These are phyloP conservation scores for Andricus grossulariae DNA, from an alignment of 1,140 invertebrate species.

Conservation along the genomic window DNA sequence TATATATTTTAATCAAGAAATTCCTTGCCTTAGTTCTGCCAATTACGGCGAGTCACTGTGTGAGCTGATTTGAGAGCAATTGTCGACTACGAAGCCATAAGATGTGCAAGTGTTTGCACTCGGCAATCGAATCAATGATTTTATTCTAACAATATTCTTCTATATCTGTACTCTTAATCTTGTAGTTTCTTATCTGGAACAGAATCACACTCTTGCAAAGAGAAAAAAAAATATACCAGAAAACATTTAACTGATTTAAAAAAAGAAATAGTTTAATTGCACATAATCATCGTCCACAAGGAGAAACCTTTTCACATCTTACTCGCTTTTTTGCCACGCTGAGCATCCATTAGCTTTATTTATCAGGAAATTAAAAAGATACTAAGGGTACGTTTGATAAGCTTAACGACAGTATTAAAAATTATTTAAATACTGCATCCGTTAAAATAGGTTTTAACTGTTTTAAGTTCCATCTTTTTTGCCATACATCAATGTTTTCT, in stretches of 20 bases:
- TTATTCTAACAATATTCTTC: slow-evolving; percentile 31
- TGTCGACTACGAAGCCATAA: slow-evolving; percentile 47
- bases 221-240: not conserved
- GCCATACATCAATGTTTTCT: too few species aligned
- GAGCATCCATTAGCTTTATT: slow-evolving; percentile 13
- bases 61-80: slow-evolving; percentile 14
- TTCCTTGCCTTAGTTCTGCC: not conserved
- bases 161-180: slow-evolving; percentile 1
- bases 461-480: too few species aligned
- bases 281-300: too few species aligned
- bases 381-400: not conserved
- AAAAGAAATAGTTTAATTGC: not conserved
- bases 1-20: not conserved
- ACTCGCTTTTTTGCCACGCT: slow-evolving; percentile 1
- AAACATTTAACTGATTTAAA: not conserved
- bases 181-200: not conserved
- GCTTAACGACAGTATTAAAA: too few species aligned
- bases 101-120: slow-evolving; percentile 41
- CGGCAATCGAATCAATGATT: slow-evolving; percentile 55
- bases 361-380: not conserved
- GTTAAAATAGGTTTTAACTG: too few species aligned
- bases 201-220: not conserved
- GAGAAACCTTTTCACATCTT: too few species aligned
- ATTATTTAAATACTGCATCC: too few species aligned
- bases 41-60: not conserved